phyloP scores from a whole-genome alignment of 2,113 vertebrate genomes.

The Laterallus jamaicensis region DNA sequence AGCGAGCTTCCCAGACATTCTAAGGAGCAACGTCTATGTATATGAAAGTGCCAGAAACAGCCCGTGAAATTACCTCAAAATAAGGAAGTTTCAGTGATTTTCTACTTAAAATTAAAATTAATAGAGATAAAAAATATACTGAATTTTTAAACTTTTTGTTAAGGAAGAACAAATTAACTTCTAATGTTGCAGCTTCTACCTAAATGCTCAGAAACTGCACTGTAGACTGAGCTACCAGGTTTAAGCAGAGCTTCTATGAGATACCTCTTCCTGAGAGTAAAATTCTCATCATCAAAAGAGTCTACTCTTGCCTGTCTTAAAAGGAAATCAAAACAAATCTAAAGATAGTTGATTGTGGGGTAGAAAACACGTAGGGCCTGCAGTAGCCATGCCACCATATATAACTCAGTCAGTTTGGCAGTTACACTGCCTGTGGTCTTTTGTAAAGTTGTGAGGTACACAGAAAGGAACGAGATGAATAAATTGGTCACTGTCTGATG shows the following conservation, averaged over 20 bases:
- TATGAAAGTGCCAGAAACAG: not conserved
- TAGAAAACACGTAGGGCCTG: not conserved
- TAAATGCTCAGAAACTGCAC: not conserved
- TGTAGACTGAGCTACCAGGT: not conserved
- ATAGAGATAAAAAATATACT: not conserved
- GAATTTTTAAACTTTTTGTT: not conserved
- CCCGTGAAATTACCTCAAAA: not conserved
- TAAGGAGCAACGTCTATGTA: not conserved
- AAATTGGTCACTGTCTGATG: slow-evolving; percentile 42
- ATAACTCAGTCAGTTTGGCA: slow-evolving; percentile 16
- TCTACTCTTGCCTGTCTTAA: not conserved
- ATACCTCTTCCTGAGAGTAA: not conserved
- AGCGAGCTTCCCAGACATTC: not conserved
- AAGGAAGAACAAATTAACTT: not conserved
- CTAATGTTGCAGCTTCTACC: not conserved
- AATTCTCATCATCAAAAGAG: not conserved
- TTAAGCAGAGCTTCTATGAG: not conserved
- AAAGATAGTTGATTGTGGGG: not conserved
- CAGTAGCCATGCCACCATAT: not conserved
- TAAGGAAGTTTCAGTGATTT: not conserved
- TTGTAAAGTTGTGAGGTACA: not conserved
- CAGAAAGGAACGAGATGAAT: slow-evolving; percentile 38
- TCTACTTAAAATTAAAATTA: not conserved
- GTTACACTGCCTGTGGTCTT: slow-evolving; percentile 7
- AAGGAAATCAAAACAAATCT: slow-evolving; percentile 27